Evolutionary conservation across 2,888 invertebrate genomes (phyloP), one percentile per base, ranked within the genome.

Genomic region (Ctena decussata): DNA sequence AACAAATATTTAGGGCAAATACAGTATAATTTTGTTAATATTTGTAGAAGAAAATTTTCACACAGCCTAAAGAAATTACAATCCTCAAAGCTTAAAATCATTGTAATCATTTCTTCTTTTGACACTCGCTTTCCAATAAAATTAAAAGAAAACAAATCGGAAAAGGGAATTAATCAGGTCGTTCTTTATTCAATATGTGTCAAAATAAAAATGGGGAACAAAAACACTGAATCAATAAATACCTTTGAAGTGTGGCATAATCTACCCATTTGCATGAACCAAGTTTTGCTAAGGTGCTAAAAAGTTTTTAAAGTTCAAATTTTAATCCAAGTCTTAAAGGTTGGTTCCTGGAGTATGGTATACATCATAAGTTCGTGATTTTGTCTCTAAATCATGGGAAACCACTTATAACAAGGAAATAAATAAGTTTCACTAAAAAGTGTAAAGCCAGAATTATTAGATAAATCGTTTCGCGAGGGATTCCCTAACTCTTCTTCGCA

Each of bases 81-180:
- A 60, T 60, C 60, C 60, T 30, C 6, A 1, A 60, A 53, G 21
- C 53, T 57, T 15, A 15, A 21, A n/a, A 46, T 15, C 8, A 18
- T 21, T 46, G 46, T n/a, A 8, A 46, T 21, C 46, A 21, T 27
- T 57, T 57, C 8, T 57, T 74, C 57, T 39, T 35, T 46, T 71
- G 32, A 49, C 60, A 70, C 37, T 73, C 39, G 75, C 37, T 39
- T 35, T 37, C 30, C 24, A 60, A n/a, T 37, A 39, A 77, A 80
- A 84, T 72, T 80, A 73, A 71, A 84, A 77, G 77, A 77, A 84
- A 80, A 84, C 74, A 84, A 84, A 84, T 84, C 84, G 32, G 21
- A 0, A 35, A 35, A 35, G 21, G 30, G 35, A 35, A 35, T 65
- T 65, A 65, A 60, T 60, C 60, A 65, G 15, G 5, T 12, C 5